Evolutionary conservation across 2,113 vertebrate genomes (phyloP).

Genomic region (Ictalurus furcatus): DNA sequence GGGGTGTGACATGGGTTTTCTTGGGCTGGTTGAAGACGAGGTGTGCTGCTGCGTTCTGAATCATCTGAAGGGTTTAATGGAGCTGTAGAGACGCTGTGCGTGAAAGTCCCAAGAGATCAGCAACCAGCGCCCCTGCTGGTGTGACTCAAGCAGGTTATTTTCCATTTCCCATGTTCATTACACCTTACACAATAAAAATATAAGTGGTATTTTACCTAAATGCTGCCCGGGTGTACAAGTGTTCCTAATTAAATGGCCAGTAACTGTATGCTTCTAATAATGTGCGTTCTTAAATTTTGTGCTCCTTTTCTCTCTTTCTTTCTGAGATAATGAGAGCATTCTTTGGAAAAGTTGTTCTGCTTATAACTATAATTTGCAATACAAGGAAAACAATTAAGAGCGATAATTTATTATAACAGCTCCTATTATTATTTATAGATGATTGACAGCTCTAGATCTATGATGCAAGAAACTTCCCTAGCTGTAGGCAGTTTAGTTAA

Average conservation of each 20-base stretch:
- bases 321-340: not conserved
- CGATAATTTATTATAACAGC: not conserved
- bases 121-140: not conserved
- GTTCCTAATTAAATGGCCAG: not conserved
- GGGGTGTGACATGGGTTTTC: no score
- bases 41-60: no score
- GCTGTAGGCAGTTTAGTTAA: slow-evolving; percentile 10
- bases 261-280: not conserved
- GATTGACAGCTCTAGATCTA: not conserved
- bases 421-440: slow-evolving; percentile 11
- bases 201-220: not conserved
- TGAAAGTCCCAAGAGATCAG: not conserved
- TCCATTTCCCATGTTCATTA: not conserved
- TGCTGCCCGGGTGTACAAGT: no score
- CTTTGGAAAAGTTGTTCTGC: not conserved
- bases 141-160: not conserved
- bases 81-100: not conserved
- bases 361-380: not conserved
- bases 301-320: not conserved
- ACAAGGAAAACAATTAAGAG: not conserved
- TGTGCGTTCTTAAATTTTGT: not conserved
- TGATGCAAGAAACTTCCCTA: not conserved
- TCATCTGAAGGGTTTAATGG: no score
- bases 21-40: no score
- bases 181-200: not conserved